phyloP scores from a whole-genome alignment of 1,140 invertebrate species.

The Nylanderia fulva region DNA sequence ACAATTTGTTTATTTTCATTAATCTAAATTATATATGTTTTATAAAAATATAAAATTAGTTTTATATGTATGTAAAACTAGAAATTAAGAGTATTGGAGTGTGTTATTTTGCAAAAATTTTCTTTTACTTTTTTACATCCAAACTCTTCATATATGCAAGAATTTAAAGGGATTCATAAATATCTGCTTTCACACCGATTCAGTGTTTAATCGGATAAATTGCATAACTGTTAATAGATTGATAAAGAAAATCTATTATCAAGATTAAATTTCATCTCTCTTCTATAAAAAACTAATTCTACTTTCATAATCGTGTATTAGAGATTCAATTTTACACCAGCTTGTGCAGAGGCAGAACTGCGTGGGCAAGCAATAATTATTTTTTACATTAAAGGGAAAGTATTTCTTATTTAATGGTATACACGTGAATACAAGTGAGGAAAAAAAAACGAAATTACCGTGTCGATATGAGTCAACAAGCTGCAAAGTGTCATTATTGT shows the following conservation, averaged over 20 bases:
- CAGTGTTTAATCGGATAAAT: background rate
- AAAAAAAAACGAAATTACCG: background rate
- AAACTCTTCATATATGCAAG: background rate
- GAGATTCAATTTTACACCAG: background rate
- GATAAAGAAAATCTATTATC: slow-evolving; percentile 9
- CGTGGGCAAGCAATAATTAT: slow-evolving; percentile 3
- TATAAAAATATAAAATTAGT: too few relatives aligned
- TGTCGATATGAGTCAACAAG: slow-evolving; percentile 6
- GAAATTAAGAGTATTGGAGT: too few relatives aligned
- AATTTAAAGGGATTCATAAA: background rate
- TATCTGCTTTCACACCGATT: background rate
- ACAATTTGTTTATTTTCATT: too few relatives aligned
- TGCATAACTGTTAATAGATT: too few relatives aligned
- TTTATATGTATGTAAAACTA: too few relatives aligned
- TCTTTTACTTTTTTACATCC: background rate
- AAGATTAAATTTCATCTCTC: background rate
- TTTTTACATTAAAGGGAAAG: background rate
- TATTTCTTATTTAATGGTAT: background rate
- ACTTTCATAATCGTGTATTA: background rate
- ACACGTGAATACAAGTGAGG: background rate
- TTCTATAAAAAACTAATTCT: background rate
- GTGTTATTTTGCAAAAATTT: background rate
- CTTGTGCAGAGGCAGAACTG: background rate
- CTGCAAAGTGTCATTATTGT: background rate
- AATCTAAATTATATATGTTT: too few relatives aligned